Base-by-base conservation (phyloP, 35 echinoderm and acorn worm genomes). In the Anneissia japonica region DNA sequence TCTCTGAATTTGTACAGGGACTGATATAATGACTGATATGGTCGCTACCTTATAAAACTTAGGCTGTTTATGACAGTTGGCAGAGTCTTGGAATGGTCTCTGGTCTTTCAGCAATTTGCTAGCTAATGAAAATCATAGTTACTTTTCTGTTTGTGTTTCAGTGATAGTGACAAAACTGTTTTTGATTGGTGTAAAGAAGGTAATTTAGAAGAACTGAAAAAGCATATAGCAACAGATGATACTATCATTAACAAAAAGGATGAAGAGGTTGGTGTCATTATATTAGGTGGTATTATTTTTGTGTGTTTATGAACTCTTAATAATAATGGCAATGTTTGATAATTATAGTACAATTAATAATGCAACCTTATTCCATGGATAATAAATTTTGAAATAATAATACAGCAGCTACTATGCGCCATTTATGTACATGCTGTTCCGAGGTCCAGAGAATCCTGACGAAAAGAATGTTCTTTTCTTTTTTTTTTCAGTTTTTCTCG, bases 161-260 rank as follows among this genome's bases (percentile, higher is more conserved):
- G 94, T 81, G 94, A 97, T 80, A 40, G 79, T 30, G 79, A 97
- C 46, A 97, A 97, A 81, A 93, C 94, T 0, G 80, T 85, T 16
- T 97, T 88, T 84, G 94, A 97, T 76, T 97, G 94, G 94, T 93
- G 91, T 76, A 97, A 97, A 81, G 94, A 97, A 26, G 94, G 94
- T n/a, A 84, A 86, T 33, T 39, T 82, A 0, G 87, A 93, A 38
- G 75, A 93, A 81, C 73, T 97, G 73, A 74, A 86, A 21, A 38
- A 37, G 34, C 23, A 87, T 33, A 76, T 97, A 36, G 40, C 38
- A n/a, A 84, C 10, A 76, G n/a, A 76, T 76, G 35, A 19, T 34
- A 36, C 21, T 79, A 26, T n/a, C 26, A 30, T 75, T n/a, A 9
- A 32, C 23, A 10, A 30, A 4, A n/a, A 7, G 35, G 26, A 19